Conservation (phyloP, 2,888 invertebrate species). For the Pristionchus entomophagus region DNA sequence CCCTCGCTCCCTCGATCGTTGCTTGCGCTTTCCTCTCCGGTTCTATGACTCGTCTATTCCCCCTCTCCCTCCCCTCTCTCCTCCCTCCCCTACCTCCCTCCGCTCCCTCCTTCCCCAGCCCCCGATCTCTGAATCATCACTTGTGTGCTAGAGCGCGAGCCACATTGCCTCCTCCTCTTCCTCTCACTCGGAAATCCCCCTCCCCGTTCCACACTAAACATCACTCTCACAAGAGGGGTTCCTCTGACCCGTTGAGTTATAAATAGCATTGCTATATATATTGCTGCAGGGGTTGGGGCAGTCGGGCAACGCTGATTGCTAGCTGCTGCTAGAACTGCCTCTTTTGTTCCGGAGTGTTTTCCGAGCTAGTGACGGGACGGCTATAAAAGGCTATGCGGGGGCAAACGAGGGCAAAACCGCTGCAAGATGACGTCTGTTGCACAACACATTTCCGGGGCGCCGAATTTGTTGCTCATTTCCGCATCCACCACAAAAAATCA, state of each 20-base stretch:
- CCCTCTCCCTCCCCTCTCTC: neutral
- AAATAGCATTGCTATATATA: too few relatives aligned
- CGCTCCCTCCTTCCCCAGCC: neutral
- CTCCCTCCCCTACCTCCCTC: neutral
- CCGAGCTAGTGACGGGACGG: too few relatives aligned
- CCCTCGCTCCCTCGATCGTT: neutral
- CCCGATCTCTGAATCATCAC: slow-evolving; percentile 38
- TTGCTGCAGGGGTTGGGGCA: too few relatives aligned
- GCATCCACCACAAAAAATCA: too few relatives aligned
- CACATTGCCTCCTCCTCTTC: neutral
- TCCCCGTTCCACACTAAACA: neutral
- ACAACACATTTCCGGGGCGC: neutral
- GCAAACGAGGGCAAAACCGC: too few relatives aligned
- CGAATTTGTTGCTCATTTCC: too few relatives aligned
- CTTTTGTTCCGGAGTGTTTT: too few relatives aligned
- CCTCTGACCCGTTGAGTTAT: too few relatives aligned
- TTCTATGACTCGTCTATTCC: neutral
- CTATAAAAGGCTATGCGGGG: too few relatives aligned
- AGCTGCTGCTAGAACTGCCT: too few relatives aligned
- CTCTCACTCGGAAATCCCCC: slow-evolving; percentile 25
- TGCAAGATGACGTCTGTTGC: neutral
- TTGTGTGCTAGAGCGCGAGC: neutral
- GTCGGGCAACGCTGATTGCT: too few relatives aligned
- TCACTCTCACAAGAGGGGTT: slow-evolving; percentile 27
- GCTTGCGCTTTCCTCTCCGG: neutral